Evolutionary conservation across 2,888 invertebrate genomes (phyloP).

Genomic region (Dolichomitus sp.): DNA sequence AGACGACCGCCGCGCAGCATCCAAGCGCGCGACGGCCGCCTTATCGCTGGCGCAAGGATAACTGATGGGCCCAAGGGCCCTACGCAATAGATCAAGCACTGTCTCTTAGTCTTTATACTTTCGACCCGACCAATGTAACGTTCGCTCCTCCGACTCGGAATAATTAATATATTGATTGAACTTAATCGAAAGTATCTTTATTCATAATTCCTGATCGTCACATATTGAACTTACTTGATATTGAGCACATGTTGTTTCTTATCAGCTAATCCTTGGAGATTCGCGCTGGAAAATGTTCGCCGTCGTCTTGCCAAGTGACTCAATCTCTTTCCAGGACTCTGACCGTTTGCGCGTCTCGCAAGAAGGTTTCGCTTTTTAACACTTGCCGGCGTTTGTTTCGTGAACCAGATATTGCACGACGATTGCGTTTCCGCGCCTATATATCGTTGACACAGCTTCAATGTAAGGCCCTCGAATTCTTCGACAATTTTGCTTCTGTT

Average conservation of each 20-base stretch:
- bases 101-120: too few relatives aligned
- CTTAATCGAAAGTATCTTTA: too few relatives aligned
- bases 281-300: slow-evolving; percentile 92
- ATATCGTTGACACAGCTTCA: slow-evolving; percentile 90
- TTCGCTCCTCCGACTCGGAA: too few relatives aligned
- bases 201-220: too few relatives aligned
- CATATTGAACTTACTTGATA: slow-evolving; percentile 88
- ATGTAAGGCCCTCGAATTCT: slow-evolving; percentile 90
- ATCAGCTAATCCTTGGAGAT: slow-evolving; percentile 86
- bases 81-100: too few relatives aligned
- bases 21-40: too few relatives aligned
- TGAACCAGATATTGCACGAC: slow-evolving; percentile 88
- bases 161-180: too few relatives aligned
- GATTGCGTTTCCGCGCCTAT: slow-evolving; percentile 93
- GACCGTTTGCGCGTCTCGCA: slow-evolving; percentile 87
- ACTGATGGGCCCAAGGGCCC: too few relatives aligned
- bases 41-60: too few relatives aligned
- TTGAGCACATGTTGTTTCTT: slow-evolving; percentile 89
- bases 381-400: slow-evolving; percentile 88
- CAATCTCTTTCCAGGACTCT: slow-evolving; percentile 92
- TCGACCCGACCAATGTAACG: too few relatives aligned
- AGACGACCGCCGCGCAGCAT: too few relatives aligned
- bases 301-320: slow-evolving; percentile 93
- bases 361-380: slow-evolving; percentile 89
- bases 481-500: slow-evolving; percentile 91